Conservation (phyloP, 1,140 invertebrate species). For the Drosophila pruinosa region DNA sequence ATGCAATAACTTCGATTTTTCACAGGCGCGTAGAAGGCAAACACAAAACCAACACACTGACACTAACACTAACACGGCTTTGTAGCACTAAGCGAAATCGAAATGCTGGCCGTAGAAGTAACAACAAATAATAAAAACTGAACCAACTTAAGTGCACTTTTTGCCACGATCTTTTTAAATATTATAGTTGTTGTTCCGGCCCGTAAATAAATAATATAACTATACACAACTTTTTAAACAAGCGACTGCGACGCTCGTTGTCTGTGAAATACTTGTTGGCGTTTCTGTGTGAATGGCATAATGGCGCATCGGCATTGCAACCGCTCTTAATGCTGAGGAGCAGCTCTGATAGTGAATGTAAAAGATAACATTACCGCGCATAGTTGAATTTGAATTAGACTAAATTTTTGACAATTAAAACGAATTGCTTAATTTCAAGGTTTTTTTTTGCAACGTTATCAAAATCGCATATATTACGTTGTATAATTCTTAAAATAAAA, state of each 20-base stretch:
- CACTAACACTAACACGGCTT: constrained; percentile 36
- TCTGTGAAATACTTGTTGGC: constrained; percentile 32
- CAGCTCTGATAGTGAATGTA: constrained; percentile 20
- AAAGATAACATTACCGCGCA: neutral
- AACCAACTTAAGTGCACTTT: constrained; percentile 2
- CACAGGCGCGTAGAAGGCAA: constrained; percentile 53
- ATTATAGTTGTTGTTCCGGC: constrained; percentile 5
- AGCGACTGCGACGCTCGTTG: constrained; percentile 35
- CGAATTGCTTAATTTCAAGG: no score
- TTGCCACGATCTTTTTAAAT: constrained; percentile 29
- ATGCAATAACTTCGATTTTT: constrained; percentile 79
- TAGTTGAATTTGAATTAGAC: constrained; percentile 1
- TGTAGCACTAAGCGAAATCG: constrained; percentile 23
- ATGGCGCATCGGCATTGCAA: constrained; percentile 1
- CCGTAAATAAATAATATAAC: constrained; percentile 64
- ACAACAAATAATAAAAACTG: constrained; percentile 37
- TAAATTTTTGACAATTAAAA: no score
- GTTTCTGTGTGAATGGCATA: constrained; percentile 18
- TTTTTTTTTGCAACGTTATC: no score
- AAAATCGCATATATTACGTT: no score
- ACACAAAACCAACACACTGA: constrained; percentile 38
- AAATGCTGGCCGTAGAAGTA: constrained; percentile 16
- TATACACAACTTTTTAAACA: constrained; percentile 29
- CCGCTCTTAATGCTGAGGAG: neutral
- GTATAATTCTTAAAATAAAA: no score